Evolutionary conservation across 2,113 vertebrate genomes (phyloP), one percentile per base, ranked within the genome.

Genomic region (Zosterops japonicus): DNA sequence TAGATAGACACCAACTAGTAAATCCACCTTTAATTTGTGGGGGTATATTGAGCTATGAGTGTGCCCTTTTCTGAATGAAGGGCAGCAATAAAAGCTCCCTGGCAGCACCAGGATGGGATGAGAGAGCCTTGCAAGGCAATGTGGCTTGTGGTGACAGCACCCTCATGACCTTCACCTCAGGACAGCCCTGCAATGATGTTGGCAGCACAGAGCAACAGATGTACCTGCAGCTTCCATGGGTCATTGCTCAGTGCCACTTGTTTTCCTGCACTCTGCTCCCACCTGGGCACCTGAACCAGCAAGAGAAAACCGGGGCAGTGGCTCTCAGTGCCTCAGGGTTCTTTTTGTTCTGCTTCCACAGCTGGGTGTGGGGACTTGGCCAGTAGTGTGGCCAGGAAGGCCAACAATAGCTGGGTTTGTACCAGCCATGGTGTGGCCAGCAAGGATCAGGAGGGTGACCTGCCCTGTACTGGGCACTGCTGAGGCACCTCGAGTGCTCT

Each of bases 21-120:
- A 96, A 96, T 95, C 95, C 95, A 89, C 83, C 71, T 93, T 94
- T 91, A 95, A 96, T 96, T 96, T 90, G 76, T 9, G 12, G 71
- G 80, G 47, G 92, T 80, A 83, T 86, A 36, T 72, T 89, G 83
- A 93, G 76, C 57, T 35, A 15, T 28, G 71, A 64, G 49, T 76
- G 76, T 89, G 83, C 59, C 92, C 94, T 95, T 83, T 63, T 83
- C 77, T 83, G 81, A 80, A 59, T 56, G 67, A 92, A 80, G 90
- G 63, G 50, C 90, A 89, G 63, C 31, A 85, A 17, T 76, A 23
- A 89, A 92, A 93, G 44, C 15, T 91, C 44, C 44, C 83, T 91
- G 87, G 57, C 80, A 86, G 53, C 63, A 55, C 53, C 64, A 61
- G 84, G 84, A n/a, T 17, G 39, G 71, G 71, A 47, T 41, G 46